Evolutionary conservation across 2,888 invertebrate species (phyloP).

Genomic region (Carabus problematicus): DNA sequence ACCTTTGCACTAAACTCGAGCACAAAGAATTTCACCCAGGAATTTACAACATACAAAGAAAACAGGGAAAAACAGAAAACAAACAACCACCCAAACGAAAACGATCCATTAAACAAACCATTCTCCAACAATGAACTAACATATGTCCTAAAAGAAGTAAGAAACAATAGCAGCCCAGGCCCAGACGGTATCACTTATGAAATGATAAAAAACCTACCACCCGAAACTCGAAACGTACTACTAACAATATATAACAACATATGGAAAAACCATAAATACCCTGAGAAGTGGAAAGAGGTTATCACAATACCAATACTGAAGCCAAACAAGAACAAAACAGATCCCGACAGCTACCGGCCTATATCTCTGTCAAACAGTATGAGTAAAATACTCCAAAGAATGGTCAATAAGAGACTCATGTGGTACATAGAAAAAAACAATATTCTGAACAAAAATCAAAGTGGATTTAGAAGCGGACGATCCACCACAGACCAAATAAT

Average conservation of each 20-base stretch:
- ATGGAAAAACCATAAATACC: slow-evolving; percentile 1
- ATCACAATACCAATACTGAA: slow-evolving; percentile 15
- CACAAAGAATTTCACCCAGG: no score
- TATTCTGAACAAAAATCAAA: neutral
- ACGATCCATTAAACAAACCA: no score
- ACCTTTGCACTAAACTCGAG: no score
- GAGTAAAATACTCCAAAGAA: slow-evolving; percentile 6
- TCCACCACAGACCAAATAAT: slow-evolving; percentile 7
- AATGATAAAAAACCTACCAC: no score
- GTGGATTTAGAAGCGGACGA: neutral
- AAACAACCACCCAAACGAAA: neutral
- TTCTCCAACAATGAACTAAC: no score
- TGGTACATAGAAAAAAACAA: neutral
- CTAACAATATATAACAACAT: slow-evolving; percentile 16
- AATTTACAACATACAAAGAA: neutral
- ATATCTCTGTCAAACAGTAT: slow-evolving; percentile 7
- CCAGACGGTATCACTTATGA: no score
- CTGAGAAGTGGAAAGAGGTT: slow-evolving; percentile 14
- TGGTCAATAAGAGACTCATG: slow-evolving; percentile 5
- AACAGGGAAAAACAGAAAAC: slow-evolving; percentile 3
- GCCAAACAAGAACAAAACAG: slow-evolving; percentile 15
- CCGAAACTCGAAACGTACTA: neutral
- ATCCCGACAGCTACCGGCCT: neutral
- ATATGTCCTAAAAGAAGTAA: no score
- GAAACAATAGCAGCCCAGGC: no score